Evolutionary conservation across 2,113 vertebrate species (phyloP), one percentile per base, ranked within the genome.

Genomic region (Apus apus): DNA sequence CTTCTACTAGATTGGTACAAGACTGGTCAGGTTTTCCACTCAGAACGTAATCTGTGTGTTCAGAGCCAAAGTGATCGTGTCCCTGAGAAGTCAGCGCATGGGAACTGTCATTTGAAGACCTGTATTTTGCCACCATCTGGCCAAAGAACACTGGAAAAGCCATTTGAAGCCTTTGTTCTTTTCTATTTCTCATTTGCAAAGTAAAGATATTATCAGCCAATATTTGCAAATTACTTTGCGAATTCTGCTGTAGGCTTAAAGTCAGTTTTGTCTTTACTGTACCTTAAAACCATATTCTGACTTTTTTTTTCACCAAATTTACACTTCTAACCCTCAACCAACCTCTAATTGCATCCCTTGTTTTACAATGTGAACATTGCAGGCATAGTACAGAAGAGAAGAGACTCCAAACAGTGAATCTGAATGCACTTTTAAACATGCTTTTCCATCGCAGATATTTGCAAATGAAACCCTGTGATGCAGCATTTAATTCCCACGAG

Each of bases 361-460:
- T 81, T 93, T 95, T 72, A 66, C 61, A 70, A 78, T 22, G 57
- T 21, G 46, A 95, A 51, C 70, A 60, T 74, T 34, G 64, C 68
- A 81, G 68, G 51, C 72, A 85, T 13, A 78, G 57, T 34, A 83
- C 48, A 74, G 36, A 73, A 66, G 38, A 58, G 11, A 75, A 91
- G 71, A 92, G 85, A 89, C 29, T 92, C 75, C 74, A 95, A 95
- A 94, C 73, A 93, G 57, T 73, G 62, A 32, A 87, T 93, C 61
- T 97, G 87, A 97, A 87, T 92, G 86, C 91, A 88, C 57, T 95
- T 93, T 86, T 60, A 91, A 93, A 72, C 86, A 62, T 85, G 87
- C 56, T 93, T 96, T 95, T 97, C 96, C 93, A 93, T 19, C 94
- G 89, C 86, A 92, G 94, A 94, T 97, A 96, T 96, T 96, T 97